Conservation (phyloP, 2,888 invertebrate species). For the Himalopsyche anomala region DNA sequence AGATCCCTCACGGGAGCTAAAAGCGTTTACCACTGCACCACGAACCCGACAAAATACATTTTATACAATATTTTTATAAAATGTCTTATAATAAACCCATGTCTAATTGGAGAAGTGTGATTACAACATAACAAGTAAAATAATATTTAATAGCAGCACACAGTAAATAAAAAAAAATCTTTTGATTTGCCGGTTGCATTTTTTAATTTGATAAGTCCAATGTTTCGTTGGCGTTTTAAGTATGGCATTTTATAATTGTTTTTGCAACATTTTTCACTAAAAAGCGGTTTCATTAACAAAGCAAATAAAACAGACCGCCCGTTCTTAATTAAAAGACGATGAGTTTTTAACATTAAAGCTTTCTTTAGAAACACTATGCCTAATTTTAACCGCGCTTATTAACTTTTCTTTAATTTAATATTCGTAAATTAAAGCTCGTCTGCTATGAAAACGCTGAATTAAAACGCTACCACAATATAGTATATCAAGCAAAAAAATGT, state of each 20-base stretch:
- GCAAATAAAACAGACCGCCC: constrained; percentile 18
- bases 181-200: not conserved
- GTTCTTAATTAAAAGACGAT: constrained; percentile 32
- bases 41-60: too few relatives aligned
- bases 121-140: not conserved
- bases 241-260: constrained; percentile 16
- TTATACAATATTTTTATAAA: too few relatives aligned
- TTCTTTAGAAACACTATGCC: not conserved
- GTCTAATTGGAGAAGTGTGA: too few relatives aligned
- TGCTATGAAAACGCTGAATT: not conserved
- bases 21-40: too few relatives aligned
- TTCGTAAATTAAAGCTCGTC: not conserved
- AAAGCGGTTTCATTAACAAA: constrained; percentile 43
- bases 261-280: constrained; percentile 22
- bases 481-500: too few relatives aligned
- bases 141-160: not conserved
- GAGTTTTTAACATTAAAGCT: constrained; percentile 21
- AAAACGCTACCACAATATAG: too few relatives aligned
- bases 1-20: too few relatives aligned
- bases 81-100: too few relatives aligned
- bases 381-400: constrained; percentile 8
- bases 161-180: not conserved
- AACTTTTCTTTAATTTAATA: constrained; percentile 11
- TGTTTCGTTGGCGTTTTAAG: not conserved
- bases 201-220: constrained; percentile 11